Evolutionary conservation across 37 sponge, comb jelly and placozoan genomes (phyloP), one percentile per base, ranked within the genome.

Genomic region (Petrosia ficiformis): DNA sequence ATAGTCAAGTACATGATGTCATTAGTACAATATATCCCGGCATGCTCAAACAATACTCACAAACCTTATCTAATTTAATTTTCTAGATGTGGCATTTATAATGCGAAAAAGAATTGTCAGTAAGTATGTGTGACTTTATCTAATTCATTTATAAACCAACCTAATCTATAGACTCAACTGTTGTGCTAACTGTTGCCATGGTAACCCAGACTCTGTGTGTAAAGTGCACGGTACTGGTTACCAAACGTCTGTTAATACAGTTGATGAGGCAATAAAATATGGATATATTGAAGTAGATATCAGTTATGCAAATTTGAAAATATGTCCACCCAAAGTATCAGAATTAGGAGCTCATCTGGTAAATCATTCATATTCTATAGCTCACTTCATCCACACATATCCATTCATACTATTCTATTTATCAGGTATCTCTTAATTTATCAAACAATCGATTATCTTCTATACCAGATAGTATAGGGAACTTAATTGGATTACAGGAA

Each of bases 351-450:
- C 42, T 36, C 83, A 82, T 40, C 79, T 88, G 83, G 88, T 68
- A 5, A 72, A 56, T n/a, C n/a, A n/a, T n/a, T n/a, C n/a, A n/a
- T n/a, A n/a, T n/a, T n/a, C n/a, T n/a, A n/a, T n/a, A n/a, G n/a
- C n/a, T n/a, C n/a, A n/a, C n/a, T n/a, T n/a, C n/a, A n/a, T n/a
- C n/a, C n/a, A n/a, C n/a, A n/a, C n/a, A n/a, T n/a, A n/a, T n/a
- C n/a, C n/a, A n/a, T n/a, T n/a, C n/a, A n/a, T n/a, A n/a, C n/a
- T n/a, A n/a, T n/a, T n/a, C n/a, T n/a, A n/a, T n/a, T n/a, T n/a
- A n/a, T n/a, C 70, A 92, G 93, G 65, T 66, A 22, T 70, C 67
- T 26, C 82, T 92, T 26, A 92, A 92, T 52, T 56, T 92, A 52
- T 92, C 93, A 67, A 92, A 87, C 72, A 92, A 92, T 42, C 74